phyloP scores from a whole-genome alignment of 2,888 invertebrate species.

The Yponomeuta evonymella region DNA sequence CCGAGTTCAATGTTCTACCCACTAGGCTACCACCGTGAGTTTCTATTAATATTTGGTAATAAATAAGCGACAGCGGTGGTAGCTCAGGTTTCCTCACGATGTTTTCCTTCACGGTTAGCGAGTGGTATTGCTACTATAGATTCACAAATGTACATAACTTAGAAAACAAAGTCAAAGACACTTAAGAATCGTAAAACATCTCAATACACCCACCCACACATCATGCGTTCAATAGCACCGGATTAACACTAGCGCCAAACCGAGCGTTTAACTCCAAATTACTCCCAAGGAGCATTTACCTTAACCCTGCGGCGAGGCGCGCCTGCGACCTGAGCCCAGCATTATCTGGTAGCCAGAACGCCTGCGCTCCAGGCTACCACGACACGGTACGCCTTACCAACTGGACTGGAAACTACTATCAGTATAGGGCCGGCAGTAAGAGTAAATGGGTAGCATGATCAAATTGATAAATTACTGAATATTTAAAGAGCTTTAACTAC shows the following conservation, averaged over 20 bases:
- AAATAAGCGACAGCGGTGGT: too few species aligned
- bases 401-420: background rate
- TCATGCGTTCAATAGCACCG: background rate
- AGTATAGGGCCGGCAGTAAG: too few species aligned
- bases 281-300: background rate
- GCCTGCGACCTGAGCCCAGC: background rate
- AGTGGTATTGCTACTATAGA: too few species aligned
- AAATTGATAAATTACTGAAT: background rate
- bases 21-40: too few species aligned
- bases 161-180: too few species aligned
- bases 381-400: slow-evolving; percentile 5
- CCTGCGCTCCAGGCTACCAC: slow-evolving; percentile 11
- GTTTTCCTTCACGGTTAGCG: too few species aligned
- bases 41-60: too few species aligned
- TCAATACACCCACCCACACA: background rate
- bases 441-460: background rate
- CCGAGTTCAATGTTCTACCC: too few species aligned
- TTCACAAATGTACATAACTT: too few species aligned
- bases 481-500: background rate
- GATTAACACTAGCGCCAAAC: background rate
- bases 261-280: background rate
- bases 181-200: background rate
- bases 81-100: too few species aligned
- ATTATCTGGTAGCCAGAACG: slow-evolving; percentile 19
- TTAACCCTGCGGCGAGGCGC: background rate